Base-by-base conservation (phyloP, 2,113 vertebrate species). In the Macaca mulatta region DNA sequence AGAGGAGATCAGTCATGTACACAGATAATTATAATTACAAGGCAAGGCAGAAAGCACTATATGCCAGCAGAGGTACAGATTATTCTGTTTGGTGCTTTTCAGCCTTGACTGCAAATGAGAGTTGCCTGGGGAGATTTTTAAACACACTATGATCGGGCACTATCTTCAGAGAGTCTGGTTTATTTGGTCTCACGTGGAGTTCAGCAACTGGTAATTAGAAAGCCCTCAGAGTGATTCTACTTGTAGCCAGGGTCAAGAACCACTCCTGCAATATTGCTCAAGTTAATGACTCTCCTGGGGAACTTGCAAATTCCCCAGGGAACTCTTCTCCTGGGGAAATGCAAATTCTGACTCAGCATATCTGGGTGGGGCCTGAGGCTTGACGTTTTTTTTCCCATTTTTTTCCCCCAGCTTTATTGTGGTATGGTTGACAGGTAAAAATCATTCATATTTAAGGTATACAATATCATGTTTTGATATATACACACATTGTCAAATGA, bases 1-100 rank as follows among this genome's bases (percentile, higher is more conserved):
- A 69, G 77, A 90, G 55, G 61, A 84, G 75, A 87, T 50, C 89
- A 95, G 82, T 79, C 67, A 30, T 50, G 23, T 40, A 75, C 93
- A 95, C 48, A 96, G 80, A 67, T 97, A 90, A 92, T 97, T 89
- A 45, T 55, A 83, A 96, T 96, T 93, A 74, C 59, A 93, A 72
- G 89, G 95, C 69, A 93, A 89, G 25, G 59, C 77, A 85, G 84
- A 84, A 91, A 93, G 75, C 22, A 18, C 92, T 93, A 67, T 75
- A 72, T 23, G 81, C 89, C 64, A 79, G 59, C 64, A 50, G 86
- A 86, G 78, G 43, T 89, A 70, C 14, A 85, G 55, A 95, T 94
- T 43, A 61, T 96, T 97, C 59, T 96, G 6, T 79, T 77, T 78
- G 45, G 17, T 79, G 88, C 22, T n/a, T 95, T 59, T 88, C 81